phyloP scores from a whole-genome alignment of 2,113 vertebrate species.

The Macquaria ambigua region DNA sequence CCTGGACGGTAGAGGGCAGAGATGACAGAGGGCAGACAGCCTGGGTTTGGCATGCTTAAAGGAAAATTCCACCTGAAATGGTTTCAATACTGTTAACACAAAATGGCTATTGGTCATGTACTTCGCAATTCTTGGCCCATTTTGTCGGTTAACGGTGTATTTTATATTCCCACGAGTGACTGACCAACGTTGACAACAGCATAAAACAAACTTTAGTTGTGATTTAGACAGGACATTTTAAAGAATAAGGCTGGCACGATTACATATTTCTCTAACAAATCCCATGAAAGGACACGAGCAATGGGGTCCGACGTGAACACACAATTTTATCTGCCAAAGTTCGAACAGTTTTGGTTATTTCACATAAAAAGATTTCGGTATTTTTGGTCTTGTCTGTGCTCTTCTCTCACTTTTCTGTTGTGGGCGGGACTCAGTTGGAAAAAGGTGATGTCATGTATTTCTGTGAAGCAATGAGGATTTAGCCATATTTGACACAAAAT shows the following conservation, averaged over 20 bases:
- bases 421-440: background rate
- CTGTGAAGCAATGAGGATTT: background rate
- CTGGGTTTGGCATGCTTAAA: constrained; percentile 31
- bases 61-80: constrained; percentile 13
- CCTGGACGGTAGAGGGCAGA: constrained; percentile 29
- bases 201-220: background rate
- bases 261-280: background rate
- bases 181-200: background rate
- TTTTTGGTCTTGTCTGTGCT: background rate
- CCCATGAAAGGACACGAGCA: background rate
- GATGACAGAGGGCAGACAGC: constrained; percentile 25
- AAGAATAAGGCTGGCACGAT: background rate
- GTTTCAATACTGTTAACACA: constrained; percentile 13
- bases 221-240: background rate
- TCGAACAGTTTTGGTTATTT: background rate
- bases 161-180: background rate
- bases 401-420: background rate
- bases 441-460: background rate
- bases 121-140: constrained; percentile 40
- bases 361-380: too few species aligned
- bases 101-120: constrained; percentile 22
- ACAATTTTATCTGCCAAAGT: background rate
- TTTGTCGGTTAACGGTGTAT: background rate
- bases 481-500: background rate
- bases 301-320: background rate